Evolutionary conservation across 2,797 vertebrate species (phyloP), one percentile per base, ranked within the genome.

Genomic region (Sebastes elongatus): DNA sequence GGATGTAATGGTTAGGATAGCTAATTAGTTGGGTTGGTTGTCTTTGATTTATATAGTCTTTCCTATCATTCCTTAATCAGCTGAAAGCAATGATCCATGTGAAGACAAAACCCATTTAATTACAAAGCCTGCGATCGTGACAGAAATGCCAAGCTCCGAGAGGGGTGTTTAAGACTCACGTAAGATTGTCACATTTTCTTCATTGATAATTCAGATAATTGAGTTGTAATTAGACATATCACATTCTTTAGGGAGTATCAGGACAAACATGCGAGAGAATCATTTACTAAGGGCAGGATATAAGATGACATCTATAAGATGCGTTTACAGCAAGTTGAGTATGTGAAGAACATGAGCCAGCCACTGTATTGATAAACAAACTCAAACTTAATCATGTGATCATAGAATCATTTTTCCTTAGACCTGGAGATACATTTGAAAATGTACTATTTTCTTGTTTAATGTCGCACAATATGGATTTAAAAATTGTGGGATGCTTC

Each of bases 21-120:
- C 93, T 95, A 94, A 96, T 96, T 95, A 94, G 88, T 89, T 79
- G 87, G 89, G 90, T 94, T 94, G 94, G 87, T 94, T 92, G 91
- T 94, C 91, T 94, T 94, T 96, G 94, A 96, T 96, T 94, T 93
- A 95, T 92, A 88, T 81, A 89, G 91, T 86, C 90, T 85, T 84
- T 89, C 85, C 88, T 88, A 93, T 95, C 88, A 89, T 89, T 90
- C 87, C 67, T 94, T 94, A 94, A 95, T 95, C 93, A 92, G 89
- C 88, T 88, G 83, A 86, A 90, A 90, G 90, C 93, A 93, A 92
- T 87, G 93, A 94, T 93, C 93, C 92, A 76, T 92, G 86, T 62
- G 88, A 71, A 87, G 89, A 92, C 92, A 91, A 90, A 88, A 84
- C 85, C 89, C 76, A 76, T 94, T 94, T 95, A 95, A 96, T 95